phyloP scores from a whole-genome alignment of 2,113 vertebrate species.

The Caranx ignobilis region DNA sequence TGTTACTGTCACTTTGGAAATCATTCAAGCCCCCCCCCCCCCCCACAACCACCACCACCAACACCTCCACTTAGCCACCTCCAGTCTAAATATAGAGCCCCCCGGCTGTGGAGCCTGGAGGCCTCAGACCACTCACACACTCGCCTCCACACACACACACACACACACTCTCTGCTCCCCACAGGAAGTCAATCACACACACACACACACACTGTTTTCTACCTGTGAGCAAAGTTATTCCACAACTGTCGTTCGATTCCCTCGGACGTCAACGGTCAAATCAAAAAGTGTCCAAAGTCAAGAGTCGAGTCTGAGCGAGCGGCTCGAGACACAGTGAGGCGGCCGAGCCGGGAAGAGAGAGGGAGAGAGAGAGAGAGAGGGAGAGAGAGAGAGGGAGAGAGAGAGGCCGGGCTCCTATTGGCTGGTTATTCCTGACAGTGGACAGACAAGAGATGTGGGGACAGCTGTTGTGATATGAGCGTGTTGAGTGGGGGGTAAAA shows the following conservation, averaged over 20 bases:
- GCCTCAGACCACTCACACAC: constrained; percentile 31
- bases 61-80: not conserved
- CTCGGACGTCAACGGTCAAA: not conserved
- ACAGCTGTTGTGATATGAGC: constrained; percentile 89
- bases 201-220: constrained; percentile 13
- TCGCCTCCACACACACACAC: not conserved
- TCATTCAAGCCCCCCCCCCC: not conserved
- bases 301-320: constrained; percentile 8
- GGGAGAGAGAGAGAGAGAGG: no score
- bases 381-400: not conserved
- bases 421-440: constrained; percentile 78
- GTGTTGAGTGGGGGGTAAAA: constrained; percentile 81
- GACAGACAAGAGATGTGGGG: constrained; percentile 73
- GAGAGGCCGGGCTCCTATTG: constrained; percentile 57
- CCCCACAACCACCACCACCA: not conserved
- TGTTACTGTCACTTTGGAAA: constrained; percentile 35
- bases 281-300: not conserved
- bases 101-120: constrained; percentile 26
- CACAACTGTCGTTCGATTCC: constrained; percentile 26
- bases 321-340: constrained; percentile 14
- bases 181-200: not conserved
- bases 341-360: constrained; percentile 4
- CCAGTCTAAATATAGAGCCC: constrained; percentile 77
- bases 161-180: not conserved
- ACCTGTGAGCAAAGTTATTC: constrained; percentile 66